These are phyloP conservation scores for Brachymystax lenok DNA, from an alignment of 2,797 vertebrate species.

Conservation along the genomic window DNA sequence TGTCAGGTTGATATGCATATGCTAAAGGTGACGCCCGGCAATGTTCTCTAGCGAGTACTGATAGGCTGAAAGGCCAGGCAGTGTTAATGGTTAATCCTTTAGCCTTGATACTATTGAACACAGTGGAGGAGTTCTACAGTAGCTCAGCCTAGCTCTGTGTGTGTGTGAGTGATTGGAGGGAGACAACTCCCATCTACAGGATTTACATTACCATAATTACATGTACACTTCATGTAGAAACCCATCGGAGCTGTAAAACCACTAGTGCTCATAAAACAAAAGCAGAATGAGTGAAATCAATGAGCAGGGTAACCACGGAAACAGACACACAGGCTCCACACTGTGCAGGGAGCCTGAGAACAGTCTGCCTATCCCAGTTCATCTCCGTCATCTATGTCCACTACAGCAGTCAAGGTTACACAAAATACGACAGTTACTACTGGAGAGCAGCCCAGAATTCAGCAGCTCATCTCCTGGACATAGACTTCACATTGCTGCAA, in stretches of 20 bases:
- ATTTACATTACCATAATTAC: background rate
- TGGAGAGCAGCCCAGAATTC: conserved; percentile 57
- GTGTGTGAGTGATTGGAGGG: background rate
- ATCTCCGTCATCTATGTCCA: background rate
- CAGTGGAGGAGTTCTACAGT: background rate
- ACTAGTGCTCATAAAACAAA: background rate
- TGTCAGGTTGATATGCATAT: too few species aligned
- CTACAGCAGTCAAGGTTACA: conserved; percentile 40
- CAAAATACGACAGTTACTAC: conserved; percentile 48
- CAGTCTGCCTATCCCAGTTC: background rate
- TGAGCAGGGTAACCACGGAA: conserved; percentile 5
- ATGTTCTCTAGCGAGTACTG: too few species aligned
- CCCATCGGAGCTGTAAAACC: background rate
- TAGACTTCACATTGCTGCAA: background rate
- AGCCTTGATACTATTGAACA: background rate
- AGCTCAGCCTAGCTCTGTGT: background rate
- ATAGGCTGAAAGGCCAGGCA: too few species aligned
- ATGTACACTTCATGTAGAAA: background rate
- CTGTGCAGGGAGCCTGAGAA: background rate
- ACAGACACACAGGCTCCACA: conserved; percentile 7
- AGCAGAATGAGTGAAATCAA: background rate
- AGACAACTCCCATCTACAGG: background rate
- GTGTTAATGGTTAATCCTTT: background rate
- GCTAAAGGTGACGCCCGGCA: too few species aligned
- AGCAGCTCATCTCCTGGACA: conserved; percentile 39